phyloP scores from a whole-genome alignment of 2,797 vertebrate genomes.

The Sphenodon punctatus region DNA sequence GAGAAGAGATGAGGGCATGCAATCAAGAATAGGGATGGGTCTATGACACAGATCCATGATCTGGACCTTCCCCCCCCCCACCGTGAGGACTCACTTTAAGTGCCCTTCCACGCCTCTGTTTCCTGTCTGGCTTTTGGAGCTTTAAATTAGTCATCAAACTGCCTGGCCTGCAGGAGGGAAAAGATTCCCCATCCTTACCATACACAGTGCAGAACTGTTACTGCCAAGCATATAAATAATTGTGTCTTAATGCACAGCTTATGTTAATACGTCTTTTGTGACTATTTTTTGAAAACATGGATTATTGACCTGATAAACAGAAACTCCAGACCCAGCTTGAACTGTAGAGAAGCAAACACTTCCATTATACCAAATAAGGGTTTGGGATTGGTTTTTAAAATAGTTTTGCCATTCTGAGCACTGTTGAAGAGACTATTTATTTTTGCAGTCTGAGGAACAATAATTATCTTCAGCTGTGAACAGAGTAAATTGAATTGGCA shows the following conservation, averaged over 20 bases:
- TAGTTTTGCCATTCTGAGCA: background rate
- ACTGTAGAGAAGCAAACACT: background rate
- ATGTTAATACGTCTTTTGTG: conserved; percentile 54
- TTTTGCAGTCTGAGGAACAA: conserved; percentile 27
- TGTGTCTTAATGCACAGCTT: conserved; percentile 58
- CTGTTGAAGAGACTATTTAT: conserved; percentile 8
- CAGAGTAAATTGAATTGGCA: background rate
- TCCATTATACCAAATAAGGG: background rate
- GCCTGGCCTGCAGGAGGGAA: too few relatives aligned
- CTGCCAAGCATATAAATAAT: conserved; percentile 46
- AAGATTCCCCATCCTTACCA: too few relatives aligned
- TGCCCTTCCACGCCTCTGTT: too few relatives aligned
- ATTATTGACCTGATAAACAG: conserved; percentile 51
- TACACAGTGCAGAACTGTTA: conserved; percentile 19
- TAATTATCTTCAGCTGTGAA: background rate
- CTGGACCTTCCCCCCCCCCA: too few relatives aligned
- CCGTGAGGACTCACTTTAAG: too few relatives aligned
- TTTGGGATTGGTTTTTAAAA: background rate
- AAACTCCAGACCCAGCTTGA: conserved; percentile 33
- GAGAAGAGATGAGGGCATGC: too few relatives aligned
- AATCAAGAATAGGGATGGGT: too few relatives aligned
- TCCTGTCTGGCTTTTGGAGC: too few relatives aligned
- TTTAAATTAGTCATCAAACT: too few relatives aligned
- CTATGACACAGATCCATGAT: too few relatives aligned
- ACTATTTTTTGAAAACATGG: conserved; percentile 47